phyloP scores from a whole-genome alignment of 2,888 invertebrate genomes.

The Coelopa pilipes region DNA sequence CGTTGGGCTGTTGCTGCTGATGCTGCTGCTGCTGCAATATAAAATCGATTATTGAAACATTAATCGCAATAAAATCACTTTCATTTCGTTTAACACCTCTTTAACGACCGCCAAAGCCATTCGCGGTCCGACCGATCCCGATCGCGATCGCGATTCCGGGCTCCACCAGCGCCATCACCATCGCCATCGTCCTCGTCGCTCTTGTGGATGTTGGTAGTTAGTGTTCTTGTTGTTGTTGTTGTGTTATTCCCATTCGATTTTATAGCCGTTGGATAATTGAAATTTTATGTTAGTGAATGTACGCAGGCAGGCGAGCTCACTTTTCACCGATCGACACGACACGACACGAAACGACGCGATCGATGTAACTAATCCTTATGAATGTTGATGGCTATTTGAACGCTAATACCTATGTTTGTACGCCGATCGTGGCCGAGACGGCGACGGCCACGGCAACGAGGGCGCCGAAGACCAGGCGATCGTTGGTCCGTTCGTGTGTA shows the following conservation, averaged over 20 bases:
- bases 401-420: constrained; percentile 11
- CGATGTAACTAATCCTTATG: constrained; percentile 36
- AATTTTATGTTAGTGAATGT: constrained; percentile 55
- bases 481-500: not conserved
- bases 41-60: constrained; percentile 64
- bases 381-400: constrained; percentile 32
- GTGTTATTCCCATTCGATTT: constrained; percentile 38
- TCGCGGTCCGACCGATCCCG: not conserved
- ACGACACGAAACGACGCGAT: constrained; percentile 11
- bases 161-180: not conserved
- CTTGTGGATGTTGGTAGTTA: constrained; percentile 26
- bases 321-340: constrained; percentile 30
- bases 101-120: constrained; percentile 46
- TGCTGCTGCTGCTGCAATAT: constrained; percentile 33
- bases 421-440: not conserved
- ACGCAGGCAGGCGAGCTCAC: constrained; percentile 22
- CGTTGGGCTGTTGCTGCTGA: constrained; percentile 33
- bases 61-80: constrained; percentile 59
- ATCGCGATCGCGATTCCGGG: not conserved
- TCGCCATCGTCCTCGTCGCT: constrained; percentile 37
- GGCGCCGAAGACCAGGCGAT: not conserved
- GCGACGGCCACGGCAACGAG: not conserved
- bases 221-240: constrained; percentile 40
- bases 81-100: constrained; percentile 55
- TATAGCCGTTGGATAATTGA: constrained; percentile 58